Base-by-base conservation (phyloP, 2,113 vertebrate genomes). In the Sapayoa aenigma region DNA sequence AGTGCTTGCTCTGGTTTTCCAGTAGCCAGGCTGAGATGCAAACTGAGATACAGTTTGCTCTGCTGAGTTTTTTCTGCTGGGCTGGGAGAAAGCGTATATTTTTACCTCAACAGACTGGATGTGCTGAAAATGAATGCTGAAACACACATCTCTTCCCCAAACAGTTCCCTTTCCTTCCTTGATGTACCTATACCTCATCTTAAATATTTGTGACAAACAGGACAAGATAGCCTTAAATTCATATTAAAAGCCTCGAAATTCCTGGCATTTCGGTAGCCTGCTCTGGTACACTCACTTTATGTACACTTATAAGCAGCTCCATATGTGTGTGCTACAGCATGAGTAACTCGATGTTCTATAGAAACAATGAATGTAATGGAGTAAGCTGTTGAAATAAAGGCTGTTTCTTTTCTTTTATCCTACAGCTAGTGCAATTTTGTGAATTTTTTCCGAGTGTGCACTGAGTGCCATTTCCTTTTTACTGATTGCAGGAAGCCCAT, bases 371-470 rank as follows among this genome's bases (percentile, higher is more conserved):
- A 92, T 91, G 91, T 97, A 96, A 96, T 95, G 89, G 93, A 96
- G 86, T 85, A 95, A 97, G 93, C 93, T 97, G 97, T 87, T 97
- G 97, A 97, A 97, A 97, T 96, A 97, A 95, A 96, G 97, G 88
- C 95, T 96, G 96, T 97, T 96, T 96, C 95, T 97, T 94, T 95
- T 82, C 96, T 97, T 97, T 97, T 85, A 97, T 97, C 96, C 94
- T 95, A 63, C 67, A 96, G 59, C 66, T 90, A 93, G 87, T 95
- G 75, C 65, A 86, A 83, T 97, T 95, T 93, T 95, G 60, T 95
- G 80, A 83, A 14, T 91, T 93, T 92, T 94, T 95, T 89, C 55
- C 49, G 79, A 92, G 91, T 87, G 71, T 92, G 44, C 80, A 91
- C 23, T 96, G 96, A 97, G 94, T 96, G 94, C 90, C 86, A 95